Conservation (phyloP, 2,797 vertebrate genomes). For the Myotis planiceps region DNA sequence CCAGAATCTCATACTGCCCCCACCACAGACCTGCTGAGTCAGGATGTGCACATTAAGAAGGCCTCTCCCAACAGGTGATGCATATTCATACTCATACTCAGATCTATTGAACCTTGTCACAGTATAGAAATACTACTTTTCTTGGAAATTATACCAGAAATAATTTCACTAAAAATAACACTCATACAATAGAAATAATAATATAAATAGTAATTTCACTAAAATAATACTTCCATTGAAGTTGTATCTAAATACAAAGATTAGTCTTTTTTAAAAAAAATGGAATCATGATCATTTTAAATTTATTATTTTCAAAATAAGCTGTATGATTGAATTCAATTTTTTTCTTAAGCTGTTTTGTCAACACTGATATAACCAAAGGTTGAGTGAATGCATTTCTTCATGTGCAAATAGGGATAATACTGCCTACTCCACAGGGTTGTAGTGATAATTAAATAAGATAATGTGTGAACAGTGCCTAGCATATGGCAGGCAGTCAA, state of each 20-base stretch:
- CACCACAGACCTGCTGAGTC: not conserved
- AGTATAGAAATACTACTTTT: not conserved
- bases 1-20: not conserved
- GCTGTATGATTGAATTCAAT: not conserved
- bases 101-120: not conserved
- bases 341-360: conserved; percentile 2
- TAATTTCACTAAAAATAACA: not conserved
- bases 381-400: not conserved
- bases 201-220: not conserved
- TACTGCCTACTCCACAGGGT: not conserved
- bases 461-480: not conserved
- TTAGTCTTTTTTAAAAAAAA: not conserved
- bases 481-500: not conserved
- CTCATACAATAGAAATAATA: not conserved
- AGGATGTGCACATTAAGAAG: not conserved
- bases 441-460: not conserved
- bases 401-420: not conserved
- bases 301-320: conserved; percentile 32
- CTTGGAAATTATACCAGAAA: not conserved
- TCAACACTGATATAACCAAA: not conserved
- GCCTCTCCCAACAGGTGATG: not conserved
- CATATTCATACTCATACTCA: not conserved
- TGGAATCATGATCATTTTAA: not conserved
- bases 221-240: not conserved
- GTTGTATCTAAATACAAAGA: not conserved